Evolutionary conservation across 2,888 invertebrate species (phyloP), one percentile per base, ranked within the genome.

Genomic region (Noctua janthina): DNA sequence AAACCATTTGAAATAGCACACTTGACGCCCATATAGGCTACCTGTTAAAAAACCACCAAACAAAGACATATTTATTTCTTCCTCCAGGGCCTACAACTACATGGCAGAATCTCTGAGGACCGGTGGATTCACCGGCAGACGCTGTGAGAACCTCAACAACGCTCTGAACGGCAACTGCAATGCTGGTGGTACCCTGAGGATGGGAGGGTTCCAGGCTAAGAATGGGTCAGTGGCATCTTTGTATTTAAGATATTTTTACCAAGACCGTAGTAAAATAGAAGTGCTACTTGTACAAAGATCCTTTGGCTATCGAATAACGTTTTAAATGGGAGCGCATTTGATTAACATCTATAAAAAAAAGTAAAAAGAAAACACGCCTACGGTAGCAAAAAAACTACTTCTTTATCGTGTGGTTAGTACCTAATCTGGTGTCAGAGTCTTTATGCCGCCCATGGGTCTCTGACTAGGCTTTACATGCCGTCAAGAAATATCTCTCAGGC

Each of bases 141-240:
- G 90, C 0, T 94, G 94, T 43, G 62, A 35, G 0, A 84, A 79
- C 17, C 49, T 91, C 5, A 78, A 77, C 2, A 88, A 89, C 0
- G 94, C 94, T 0, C 54, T 85, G 1, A 51, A 72, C 0, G 91
- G 90, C 0, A 87, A 78, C 46, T 94, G 94, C 77, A 74, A 81
- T 0, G 81, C 81, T 0, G n/a, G 82, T 1, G 90, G 84, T 0
- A 88, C 82, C 0, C 86, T 94, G 0, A 85, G 83, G 5, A 87
- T 94, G 90, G 94, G 94, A 0, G 94, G 94, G 0, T 49, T 92
- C 0, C 11, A 54, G 0, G 91, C 94, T 0, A 94, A 94, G 84
- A 91, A 82, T 56, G 94, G 94, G 94, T 94, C 62, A 89, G 91
- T 54, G 1, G 23, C 1, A 29, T 71, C 4, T 46, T 10, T 46